Conservation (phyloP, 1,140 invertebrate species). For the Arion vulgaris region DNA sequence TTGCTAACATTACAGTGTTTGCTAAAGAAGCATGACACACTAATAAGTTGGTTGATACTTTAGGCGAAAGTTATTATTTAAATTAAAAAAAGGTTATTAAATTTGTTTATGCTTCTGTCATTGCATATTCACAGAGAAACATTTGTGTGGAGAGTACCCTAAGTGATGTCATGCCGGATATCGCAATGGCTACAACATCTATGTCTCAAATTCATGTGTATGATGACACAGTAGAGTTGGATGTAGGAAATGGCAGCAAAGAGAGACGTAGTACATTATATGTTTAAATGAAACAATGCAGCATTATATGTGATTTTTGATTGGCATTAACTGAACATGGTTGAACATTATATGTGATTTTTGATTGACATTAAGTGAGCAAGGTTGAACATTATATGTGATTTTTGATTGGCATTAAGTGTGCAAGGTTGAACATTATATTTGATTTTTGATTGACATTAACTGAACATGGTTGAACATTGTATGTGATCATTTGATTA, state of each 20-base stretch:
- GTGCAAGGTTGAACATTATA: too few relatives aligned
- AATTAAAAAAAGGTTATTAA: too few relatives aligned
- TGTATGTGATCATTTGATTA: neutral
- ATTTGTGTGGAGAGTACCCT: constrained; percentile 79
- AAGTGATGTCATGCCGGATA: constrained; percentile 88
- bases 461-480: too few relatives aligned
- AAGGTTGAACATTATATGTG: neutral
- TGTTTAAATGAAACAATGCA: constrained; percentile 47
- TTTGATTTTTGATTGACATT: neutral
- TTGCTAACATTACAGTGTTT: too few relatives aligned
- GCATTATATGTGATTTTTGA: neutral
- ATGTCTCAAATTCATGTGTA: constrained; percentile 82
- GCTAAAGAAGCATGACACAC: too few relatives aligned
- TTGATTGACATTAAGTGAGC: too few relatives aligned
- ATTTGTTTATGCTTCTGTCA: neutral
- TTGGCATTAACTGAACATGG: too few relatives aligned
- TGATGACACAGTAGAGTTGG: constrained; percentile 78
- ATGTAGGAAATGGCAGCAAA: constrained; percentile 79
- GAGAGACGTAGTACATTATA: constrained; percentile 60
- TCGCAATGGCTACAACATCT: constrained; percentile 88
- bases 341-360: neutral
- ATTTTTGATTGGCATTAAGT: neutral
- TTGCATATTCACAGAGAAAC: constrained; percentile 74
- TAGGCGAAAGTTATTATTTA: too few relatives aligned
- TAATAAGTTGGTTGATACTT: too few relatives aligned